Evolutionary conservation across 2,888 invertebrate genomes (phyloP).

Genomic region (Miltochrista miniata): DNA sequence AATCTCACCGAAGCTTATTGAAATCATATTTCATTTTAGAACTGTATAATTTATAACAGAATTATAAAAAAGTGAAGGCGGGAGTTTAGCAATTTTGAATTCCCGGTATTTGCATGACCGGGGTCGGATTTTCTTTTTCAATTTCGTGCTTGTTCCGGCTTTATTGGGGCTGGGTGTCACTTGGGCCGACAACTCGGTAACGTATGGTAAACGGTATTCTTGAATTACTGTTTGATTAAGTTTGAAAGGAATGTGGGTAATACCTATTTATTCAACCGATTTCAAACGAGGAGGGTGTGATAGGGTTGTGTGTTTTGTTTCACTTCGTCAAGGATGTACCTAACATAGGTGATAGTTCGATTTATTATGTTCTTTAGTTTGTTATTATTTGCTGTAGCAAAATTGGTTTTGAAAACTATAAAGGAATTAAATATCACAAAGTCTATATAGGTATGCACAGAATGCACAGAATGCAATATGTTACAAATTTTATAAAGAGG

Average conservation of each 20-base stretch:
- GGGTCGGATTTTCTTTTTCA: constrained; percentile 72
- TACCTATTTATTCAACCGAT: too few species aligned
- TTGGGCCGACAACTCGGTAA: constrained; percentile 49
- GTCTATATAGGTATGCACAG: too few species aligned
- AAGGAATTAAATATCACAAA: too few species aligned
- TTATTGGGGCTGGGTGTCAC: constrained; percentile 68
- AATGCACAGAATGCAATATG: too few species aligned
- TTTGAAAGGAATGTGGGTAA: constrained; percentile 1
- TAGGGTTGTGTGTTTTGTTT: too few species aligned
- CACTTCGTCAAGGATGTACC: too few species aligned
- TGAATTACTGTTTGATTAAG: constrained; percentile 17
- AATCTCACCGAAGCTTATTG: constrained; percentile 20
- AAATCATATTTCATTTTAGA: constrained; percentile 37
- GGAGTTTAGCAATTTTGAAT: constrained; percentile 66
- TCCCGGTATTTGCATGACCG: constrained; percentile 63
- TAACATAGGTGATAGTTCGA: too few species aligned
- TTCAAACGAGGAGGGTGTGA: too few species aligned
- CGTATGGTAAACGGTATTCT: constrained; percentile 32
- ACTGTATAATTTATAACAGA: constrained; percentile 35
- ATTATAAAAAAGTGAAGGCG: constrained; percentile 23
- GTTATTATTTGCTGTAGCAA: too few species aligned
- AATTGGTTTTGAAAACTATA: too few species aligned
- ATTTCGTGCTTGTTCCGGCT: constrained; percentile 71
- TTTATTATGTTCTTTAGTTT: too few species aligned
- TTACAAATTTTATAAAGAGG: too few species aligned